phyloP scores from a whole-genome alignment of 2,888 invertebrate species.

The Caradrina clavipalpis region DNA sequence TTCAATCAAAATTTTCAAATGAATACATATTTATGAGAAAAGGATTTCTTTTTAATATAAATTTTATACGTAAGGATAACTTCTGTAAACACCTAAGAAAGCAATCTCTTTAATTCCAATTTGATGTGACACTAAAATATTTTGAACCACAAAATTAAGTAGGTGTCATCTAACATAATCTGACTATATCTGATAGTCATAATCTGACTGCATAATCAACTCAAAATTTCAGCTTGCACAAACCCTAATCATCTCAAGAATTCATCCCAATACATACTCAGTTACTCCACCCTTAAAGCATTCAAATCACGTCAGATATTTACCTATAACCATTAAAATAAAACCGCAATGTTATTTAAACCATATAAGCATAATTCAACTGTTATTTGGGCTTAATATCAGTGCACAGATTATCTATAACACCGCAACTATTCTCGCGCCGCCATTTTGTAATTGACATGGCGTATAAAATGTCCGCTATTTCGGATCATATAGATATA shows the following conservation, averaged over 20 bases:
- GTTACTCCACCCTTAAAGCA: not conserved
- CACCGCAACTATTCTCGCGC: slow-evolving; percentile 51
- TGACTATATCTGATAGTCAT: no score
- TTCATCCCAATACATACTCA: slow-evolving; percentile 5
- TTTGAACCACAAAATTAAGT: not conserved
- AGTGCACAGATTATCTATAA: slow-evolving; percentile 37
- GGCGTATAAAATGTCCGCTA: slow-evolving; percentile 15
- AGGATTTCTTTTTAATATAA: no score
- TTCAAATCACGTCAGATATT: slow-evolving; percentile 35
- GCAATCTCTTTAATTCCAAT: not conserved
- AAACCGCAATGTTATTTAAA: slow-evolving; percentile 34
- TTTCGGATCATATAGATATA: slow-evolving; percentile 25
- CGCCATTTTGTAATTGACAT: slow-evolving; percentile 27
- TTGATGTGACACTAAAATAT: not conserved
- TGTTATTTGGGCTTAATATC: slow-evolving; percentile 35
- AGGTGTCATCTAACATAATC: no score
- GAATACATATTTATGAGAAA: no score
- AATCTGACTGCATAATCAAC: slow-evolving; percentile 3
- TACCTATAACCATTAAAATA: slow-evolving; percentile 31
- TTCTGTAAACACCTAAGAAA: not conserved
- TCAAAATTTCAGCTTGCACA: not conserved
- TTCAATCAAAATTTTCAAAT: no score
- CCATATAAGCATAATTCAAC: slow-evolving; percentile 27
- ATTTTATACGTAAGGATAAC: no score
- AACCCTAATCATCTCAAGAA: slow-evolving; percentile 1